Evolutionary conservation across 1,140 invertebrate species (phyloP).

Genomic region (Cyclargus thomasi): DNA sequence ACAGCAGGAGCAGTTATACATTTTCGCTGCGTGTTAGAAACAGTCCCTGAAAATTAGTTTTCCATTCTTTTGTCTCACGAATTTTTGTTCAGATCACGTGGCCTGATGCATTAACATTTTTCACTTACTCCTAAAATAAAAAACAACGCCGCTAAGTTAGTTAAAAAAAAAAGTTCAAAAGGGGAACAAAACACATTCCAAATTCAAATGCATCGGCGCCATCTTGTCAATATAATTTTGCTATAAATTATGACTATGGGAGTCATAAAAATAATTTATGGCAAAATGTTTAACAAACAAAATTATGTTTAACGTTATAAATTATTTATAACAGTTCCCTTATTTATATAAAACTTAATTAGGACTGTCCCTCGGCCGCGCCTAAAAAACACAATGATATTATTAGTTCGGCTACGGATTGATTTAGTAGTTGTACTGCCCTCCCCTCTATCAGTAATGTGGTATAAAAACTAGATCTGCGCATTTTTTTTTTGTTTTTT

Average conservation of each 20-base stretch:
- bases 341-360: conserved; percentile 12
- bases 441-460: conserved; percentile 9
- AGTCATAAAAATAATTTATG: no score
- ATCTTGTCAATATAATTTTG: neutral
- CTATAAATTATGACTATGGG: neutral
- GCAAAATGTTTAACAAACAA: neutral
- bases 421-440: neutral
- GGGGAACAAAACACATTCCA: neutral
- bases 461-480: conserved; percentile 9
- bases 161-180: no score
- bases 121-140: no score
- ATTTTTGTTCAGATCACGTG: no score
- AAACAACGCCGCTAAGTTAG: no score
- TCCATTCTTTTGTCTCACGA: no score
- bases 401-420: neutral
- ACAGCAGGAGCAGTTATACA: no score
- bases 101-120: no score
- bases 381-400: conserved; percentile 10
- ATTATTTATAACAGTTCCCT: neutral
- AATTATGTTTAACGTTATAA: neutral
- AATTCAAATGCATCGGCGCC: neutral
- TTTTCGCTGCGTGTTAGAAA: no score
- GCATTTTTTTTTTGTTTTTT: neutral
- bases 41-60: no score
- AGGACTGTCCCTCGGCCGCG: neutral